Conservation (phyloP, 2,113 vertebrate species). For the Peromyscus californicus region DNA sequence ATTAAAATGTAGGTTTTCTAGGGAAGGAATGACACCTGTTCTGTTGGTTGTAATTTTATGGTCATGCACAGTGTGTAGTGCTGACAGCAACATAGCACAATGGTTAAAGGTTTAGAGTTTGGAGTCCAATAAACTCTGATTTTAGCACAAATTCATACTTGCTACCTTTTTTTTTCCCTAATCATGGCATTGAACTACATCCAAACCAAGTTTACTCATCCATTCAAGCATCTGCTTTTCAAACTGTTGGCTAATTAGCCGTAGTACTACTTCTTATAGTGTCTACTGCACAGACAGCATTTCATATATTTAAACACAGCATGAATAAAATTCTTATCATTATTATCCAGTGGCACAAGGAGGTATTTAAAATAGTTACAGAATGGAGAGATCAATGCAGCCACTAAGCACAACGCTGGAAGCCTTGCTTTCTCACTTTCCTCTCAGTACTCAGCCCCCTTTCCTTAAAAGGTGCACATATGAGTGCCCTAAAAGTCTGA, state of each 20-base stretch:
- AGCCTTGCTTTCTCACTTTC: neutral
- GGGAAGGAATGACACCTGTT: neutral
- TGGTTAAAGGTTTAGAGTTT: neutral
- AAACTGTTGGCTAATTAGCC: slow-evolving; percentile 2
- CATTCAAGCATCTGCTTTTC: neutral
- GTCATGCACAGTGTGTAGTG: neutral
- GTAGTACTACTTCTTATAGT: neutral
- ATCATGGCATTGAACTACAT: neutral
- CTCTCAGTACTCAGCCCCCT: neutral
- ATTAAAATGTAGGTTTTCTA: neutral
- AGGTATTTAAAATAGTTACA: neutral
- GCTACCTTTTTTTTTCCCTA: neutral
- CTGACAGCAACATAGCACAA: neutral
- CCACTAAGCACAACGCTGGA: neutral
- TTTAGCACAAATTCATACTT: neutral
- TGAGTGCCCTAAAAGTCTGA: neutral
- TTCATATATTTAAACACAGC: neutral
- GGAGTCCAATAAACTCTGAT: neutral
- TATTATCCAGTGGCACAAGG: neutral
- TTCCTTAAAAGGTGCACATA: neutral
- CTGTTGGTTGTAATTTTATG: neutral
- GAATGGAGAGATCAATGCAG: neutral
- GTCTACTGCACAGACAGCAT: neutral
- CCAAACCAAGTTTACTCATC: neutral
- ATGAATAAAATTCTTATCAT: neutral